phyloP scores from a whole-genome alignment of 2,888 invertebrate species.

The Hypselothyrea guttata region DNA sequence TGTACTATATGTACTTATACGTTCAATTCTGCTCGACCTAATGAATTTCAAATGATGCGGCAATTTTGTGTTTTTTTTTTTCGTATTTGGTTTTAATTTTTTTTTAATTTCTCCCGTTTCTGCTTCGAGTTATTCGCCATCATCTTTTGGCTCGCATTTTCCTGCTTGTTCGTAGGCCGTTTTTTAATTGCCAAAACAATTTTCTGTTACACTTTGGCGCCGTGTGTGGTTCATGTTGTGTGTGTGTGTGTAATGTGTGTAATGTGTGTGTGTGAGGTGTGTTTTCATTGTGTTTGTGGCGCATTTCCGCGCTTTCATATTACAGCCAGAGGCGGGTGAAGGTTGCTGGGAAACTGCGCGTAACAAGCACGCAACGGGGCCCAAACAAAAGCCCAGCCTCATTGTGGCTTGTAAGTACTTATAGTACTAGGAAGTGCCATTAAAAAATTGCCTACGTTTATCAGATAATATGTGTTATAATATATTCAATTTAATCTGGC shows the following conservation, averaged over 20 bases:
- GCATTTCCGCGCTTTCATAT: conserved; percentile 55
- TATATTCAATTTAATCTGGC: too few species aligned
- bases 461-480: background rate
- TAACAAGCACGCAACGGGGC: conserved; percentile 50
- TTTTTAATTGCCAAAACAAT: conserved; percentile 70
- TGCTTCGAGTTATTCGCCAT: conserved; percentile 42
- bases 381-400: conserved; percentile 29
- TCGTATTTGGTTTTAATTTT: conserved; percentile 13
- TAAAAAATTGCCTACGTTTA: conserved; percentile 4
- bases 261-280: conserved; percentile 18
- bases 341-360: conserved; percentile 50
- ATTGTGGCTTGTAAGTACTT: background rate
- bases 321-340: conserved; percentile 36
- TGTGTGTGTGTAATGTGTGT: conserved; percentile 11
- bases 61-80: conserved; percentile 50
- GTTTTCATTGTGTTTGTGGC: conserved; percentile 49
- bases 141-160: conserved; percentile 49
- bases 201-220: conserved; percentile 52
- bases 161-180: conserved; percentile 49
- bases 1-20: conserved; percentile 8
- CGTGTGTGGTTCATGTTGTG: conserved; percentile 42
- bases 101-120: conserved; percentile 35
- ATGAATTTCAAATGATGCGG: conserved; percentile 76
- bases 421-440: conserved; percentile 11
- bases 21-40: conserved; percentile 34